These are phyloP conservation scores for Porites lobata DNA, from an alignment of 92 coral and sea anemone species.

Conservation along the genomic window DNA sequence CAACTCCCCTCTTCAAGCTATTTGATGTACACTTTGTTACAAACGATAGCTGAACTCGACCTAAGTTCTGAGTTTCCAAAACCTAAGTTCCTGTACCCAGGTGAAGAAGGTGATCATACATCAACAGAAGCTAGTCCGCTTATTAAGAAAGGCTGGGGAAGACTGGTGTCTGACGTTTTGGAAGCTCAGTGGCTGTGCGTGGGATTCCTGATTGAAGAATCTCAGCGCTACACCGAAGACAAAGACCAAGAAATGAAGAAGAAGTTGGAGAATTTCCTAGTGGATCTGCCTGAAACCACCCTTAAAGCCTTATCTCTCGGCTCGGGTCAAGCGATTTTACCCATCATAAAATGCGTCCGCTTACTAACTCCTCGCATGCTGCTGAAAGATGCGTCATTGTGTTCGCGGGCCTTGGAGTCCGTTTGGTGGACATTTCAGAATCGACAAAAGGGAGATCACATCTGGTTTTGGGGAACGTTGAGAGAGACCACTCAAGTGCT, in stretches of 20 bases:
- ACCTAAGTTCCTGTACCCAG: conserved; percentile 42
- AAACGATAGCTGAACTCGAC: conserved; percentile 49
- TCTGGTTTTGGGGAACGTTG: conserved; percentile 82
- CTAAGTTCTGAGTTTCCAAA: conserved; percentile 62
- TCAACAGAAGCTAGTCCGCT: conserved; percentile 20
- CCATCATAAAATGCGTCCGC: conserved; percentile 77
- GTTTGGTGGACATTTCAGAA: conserved; percentile 86
- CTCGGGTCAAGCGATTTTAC: conserved; percentile 70
- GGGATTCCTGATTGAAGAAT: conserved; percentile 65
- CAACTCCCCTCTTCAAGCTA: not conserved
- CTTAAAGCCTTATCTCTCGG: conserved; percentile 80
- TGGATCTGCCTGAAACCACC: conserved; percentile 74
- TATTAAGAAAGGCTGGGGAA: conserved; percentile 75
- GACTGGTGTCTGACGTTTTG: conserved; percentile 74
- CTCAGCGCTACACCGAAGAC: not conserved
- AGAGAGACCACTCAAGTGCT: conserved; percentile 71
- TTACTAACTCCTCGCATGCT: conserved; percentile 76
- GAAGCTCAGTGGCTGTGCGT: conserved; percentile 84
- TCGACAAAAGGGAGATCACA: conserved; percentile 72
- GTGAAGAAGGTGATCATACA: not conserved
- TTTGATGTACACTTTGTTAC: conserved; percentile 1
- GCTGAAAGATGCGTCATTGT: conserved; percentile 47
- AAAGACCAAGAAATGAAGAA: not conserved
- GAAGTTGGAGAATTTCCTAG: conserved; percentile 21
- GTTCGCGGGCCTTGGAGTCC: conserved; percentile 70